Conservation (phyloP, 2,888 invertebrate genomes). For the Perizoma affinitatum region DNA sequence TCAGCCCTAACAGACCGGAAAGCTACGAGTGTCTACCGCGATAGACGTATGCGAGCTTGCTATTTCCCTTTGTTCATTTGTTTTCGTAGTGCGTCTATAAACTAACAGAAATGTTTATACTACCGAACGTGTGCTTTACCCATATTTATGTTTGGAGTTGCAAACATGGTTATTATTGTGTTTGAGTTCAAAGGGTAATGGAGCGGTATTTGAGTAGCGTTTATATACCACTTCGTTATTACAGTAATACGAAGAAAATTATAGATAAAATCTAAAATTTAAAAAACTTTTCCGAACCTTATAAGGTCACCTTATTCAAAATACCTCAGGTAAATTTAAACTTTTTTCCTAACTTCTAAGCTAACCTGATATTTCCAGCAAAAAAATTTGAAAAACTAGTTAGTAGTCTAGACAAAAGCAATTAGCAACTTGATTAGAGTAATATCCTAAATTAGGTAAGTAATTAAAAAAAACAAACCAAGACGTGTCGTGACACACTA, state of each 20-base stretch:
- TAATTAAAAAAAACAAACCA: no score
- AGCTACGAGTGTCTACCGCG: no score
- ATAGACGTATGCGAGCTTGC: no score
- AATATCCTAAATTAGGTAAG: no score
- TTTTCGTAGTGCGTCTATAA: background rate
- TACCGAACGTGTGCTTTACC: background rate
- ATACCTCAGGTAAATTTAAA: slow-evolving; percentile 4
- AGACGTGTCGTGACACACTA: no score
- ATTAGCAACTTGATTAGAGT: no score
- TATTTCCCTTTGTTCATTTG: background rate
- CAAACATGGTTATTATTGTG: slow-evolving; percentile 1
- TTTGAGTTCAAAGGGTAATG: slow-evolving; percentile 10
- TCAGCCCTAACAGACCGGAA: no score
- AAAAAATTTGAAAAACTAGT: no score
- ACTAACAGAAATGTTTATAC: background rate
- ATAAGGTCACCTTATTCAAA: background rate
- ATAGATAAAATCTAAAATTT: no score
- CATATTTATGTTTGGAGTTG: slow-evolving; percentile 8
- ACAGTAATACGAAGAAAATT: no score
- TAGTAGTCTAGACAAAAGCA: no score
- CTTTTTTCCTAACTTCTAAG: background rate
- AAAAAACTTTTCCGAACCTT: background rate
- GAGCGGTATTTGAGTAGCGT: slow-evolving; percentile 5
- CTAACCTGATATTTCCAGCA: no score
- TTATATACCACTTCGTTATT: background rate